Percentiles rank a stretch among this genome's conserved stretches.
phyloP scores from a whole-genome alignment of 2,888 invertebrate genomes.

The Dorcus hopei region DNA sequence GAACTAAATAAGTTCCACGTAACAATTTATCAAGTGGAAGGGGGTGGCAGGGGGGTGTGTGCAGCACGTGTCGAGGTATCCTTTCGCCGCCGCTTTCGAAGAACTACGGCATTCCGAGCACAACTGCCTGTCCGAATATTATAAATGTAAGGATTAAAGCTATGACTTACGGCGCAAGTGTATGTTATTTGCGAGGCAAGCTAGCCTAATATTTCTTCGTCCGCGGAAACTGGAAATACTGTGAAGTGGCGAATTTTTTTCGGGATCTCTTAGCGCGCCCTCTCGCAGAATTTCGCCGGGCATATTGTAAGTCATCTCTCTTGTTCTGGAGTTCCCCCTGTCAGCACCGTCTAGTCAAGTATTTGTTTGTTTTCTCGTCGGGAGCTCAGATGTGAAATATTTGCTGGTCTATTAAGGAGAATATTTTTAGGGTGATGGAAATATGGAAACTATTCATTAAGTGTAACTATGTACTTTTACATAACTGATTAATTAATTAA shows the following conservation, averaged over 20 bases:
- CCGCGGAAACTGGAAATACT: constrained; percentile 32
- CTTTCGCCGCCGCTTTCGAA: neutral
- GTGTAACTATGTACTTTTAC: no score
- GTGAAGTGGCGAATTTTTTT: constrained; percentile 19
- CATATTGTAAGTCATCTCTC: constrained; percentile 23
- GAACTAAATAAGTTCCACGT: constrained; percentile 18
- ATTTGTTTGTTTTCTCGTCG: no score
- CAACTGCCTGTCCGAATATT: constrained; percentile 33
- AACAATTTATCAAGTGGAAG: constrained; percentile 21
- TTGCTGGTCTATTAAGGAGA: no score
- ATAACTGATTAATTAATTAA: no score
- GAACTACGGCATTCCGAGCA: constrained; percentile 15
- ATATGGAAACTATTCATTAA: no score
- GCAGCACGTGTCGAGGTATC: neutral
- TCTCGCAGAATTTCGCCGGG: constrained; percentile 16
- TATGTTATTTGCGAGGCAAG: constrained; percentile 35
- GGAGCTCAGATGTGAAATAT: no score
- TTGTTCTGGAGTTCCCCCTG: constrained; percentile 19
- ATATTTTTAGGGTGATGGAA: no score
- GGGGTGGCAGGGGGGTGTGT: constrained; percentile 4
- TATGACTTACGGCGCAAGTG: constrained; percentile 32
- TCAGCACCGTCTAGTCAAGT: constrained; percentile 1
- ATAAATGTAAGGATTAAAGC: constrained; percentile 36
- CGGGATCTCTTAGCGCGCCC: constrained; percentile 8
- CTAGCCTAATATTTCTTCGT: constrained; percentile 34